Base-by-base conservation (phyloP, 2,888 invertebrate species). In the Ennomos erosarius region DNA sequence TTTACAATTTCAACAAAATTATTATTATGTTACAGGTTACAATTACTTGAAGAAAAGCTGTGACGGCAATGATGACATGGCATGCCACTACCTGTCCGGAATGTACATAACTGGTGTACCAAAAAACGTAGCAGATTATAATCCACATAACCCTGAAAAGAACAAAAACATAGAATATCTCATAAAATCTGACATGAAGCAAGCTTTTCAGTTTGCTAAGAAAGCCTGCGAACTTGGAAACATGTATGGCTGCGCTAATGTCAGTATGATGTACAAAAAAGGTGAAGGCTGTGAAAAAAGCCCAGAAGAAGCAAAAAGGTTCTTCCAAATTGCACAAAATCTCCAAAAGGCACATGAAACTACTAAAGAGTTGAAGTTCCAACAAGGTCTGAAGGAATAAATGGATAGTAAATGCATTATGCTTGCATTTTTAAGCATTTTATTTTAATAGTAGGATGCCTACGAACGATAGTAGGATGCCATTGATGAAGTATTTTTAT, bases 241-340 rank as follows among this genome's bases (percentile, higher is more conserved):
- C 78, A 95, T 97, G 81, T 96, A 96, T 77, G 97, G 97, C 0
- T 99, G 99, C 90, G 96, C 96, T 0, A 99, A 99, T 89, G 91
- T 98, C 0, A 96, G 98, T 76, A 95, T 96, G 82, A 98, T 98
- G 96, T 97, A 97, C 81, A 93, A 93, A 36, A 94, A 94, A 78
- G 98, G 98, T 10, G 97, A 98, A 65, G 98, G 98, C 1, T 96
- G 95, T 0, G 94, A 95, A 52, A 95, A 96, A 78, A 95, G 96
- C 83, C 78, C 87, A 48, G 94, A 94, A 55, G 90, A 96, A 75
- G 95, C 97, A 0, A 94, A 96, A 57, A 93, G 94, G 65, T 98
- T 95, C 78, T 96, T 95, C 78, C 90, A 94, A 64, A 90, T 95
- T 63, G 97, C 97, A 0, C 72, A 95, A 43, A 95, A 95, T 52